Evolutionary conservation across 2,113 vertebrate species (phyloP), one percentile per base, ranked within the genome.

Genomic region (Hippocampus guttulatus): DNA sequence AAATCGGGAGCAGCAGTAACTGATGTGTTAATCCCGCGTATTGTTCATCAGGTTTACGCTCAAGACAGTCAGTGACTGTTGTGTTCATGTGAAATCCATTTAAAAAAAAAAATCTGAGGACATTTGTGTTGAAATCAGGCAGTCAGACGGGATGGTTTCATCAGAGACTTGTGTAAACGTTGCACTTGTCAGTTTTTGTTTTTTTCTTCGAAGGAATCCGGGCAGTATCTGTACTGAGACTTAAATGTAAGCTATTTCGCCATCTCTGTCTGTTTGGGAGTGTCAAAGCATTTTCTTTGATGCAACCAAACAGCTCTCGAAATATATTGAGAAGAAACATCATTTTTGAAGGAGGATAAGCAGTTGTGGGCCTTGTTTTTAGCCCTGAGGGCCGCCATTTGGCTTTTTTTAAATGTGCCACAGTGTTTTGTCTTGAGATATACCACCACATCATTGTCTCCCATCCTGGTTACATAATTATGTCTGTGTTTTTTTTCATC

Each of bases 291-390:
- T n/a, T 68, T 74, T 64, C 73, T 70, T 55, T 3, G 1, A n/a
- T 21, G 45, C 70, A 76, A 80, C 88, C 86, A 88, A 82, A 52
- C 54, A 15, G 75, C 61, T 68, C 78, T 80, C 67, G 76, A 74
- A 84, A 73, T 27, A 78, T 38, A 38, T 38, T 38, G 2, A 74
- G 63, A 75, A n/a, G 67, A 3, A 15, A 47, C 25, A 41, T 80
- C 68, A 74, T 67, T 79, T 68, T 76, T 10, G 60, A 68, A 60
- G 54, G 14, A 70, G 58, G 81, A 87, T 82, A 70, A 75, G 76
- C 55, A 25, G 23, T 25, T 27, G 12, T 15, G 23, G 69, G 60
- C 18, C 30, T 75, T 25, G 5, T 77, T 75, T 84, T 58, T 27
- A 45, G 64, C 47, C 60, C 68, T 38, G 65, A 11, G 16, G 68